Evolutionary conservation across 2,797 vertebrate genomes (phyloP), one percentile per base, ranked within the genome.

Genomic region (Triplophysa yarkandensis): DNA sequence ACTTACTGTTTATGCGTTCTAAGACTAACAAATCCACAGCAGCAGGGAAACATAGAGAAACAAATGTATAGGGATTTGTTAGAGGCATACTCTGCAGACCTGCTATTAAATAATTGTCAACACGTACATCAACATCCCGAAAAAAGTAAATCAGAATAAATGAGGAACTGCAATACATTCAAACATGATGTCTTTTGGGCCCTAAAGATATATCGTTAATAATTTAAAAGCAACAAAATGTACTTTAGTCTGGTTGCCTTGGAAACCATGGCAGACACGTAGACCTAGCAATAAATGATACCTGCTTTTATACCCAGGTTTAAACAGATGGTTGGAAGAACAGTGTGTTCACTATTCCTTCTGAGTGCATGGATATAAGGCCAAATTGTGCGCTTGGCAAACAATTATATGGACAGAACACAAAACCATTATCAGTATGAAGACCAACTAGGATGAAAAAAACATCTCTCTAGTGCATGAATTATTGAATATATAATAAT

Each of bases 1-100:
- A 93, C 91, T 93, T 93, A 93, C 91, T 92, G 90, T 93, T 92
- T 63, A 90, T 81, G 73, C 83, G 88, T 83, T 77, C 82, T 87
- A 92, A 87, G 88, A 91, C 91, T 93, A 91, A 61, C 81, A 67
- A 77, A 88, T 89, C 88, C 89, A 85, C 6, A 66, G 86, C 82
- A 86, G 88, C 89, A 75, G 36, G 79, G 71, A 65, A 75, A 79
- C 58, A 73, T 83, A 85, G 80, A 81, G 86, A 79, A 86, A 83
- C 74, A 87, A 68, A 86, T 75, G 70, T 71, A 43, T 30, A 70
- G 66, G 43, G 39, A 44, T 64, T 63, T 63, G 77, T 74, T 74
- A 70, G 60, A 48, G 61, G 34, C 61, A 23, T 28, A 66, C 46
- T 39, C 32, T 10, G 19, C 25, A 62, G 62, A 77, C 32, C 17